Percentiles rank a stretch among this genome's conserved stretches.
These are phyloP conservation scores for Calephelis perditalis DNA, from an alignment of 2,888 invertebrate genomes.

Conservation along the genomic window DNA sequence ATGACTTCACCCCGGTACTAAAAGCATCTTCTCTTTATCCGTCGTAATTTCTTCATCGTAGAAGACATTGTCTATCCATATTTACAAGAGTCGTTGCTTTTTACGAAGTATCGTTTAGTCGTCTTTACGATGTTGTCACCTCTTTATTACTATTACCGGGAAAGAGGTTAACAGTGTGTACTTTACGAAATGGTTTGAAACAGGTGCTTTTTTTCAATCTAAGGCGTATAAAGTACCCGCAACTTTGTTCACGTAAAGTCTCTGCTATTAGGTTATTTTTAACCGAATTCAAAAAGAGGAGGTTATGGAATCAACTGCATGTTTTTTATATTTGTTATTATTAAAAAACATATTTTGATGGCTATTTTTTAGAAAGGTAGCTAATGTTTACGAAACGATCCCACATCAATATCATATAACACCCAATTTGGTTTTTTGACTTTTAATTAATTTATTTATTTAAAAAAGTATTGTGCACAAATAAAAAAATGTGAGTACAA, in stretches of 20 bases:
- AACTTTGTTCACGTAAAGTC: neutral
- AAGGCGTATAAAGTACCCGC: neutral
- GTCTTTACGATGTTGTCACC: slow-evolving; percentile 62
- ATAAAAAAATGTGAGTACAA: too few species aligned
- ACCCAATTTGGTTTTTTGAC: too few species aligned
- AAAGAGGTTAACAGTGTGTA: slow-evolving; percentile 63
- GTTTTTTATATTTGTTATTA: too few species aligned
- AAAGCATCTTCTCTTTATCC: slow-evolving; percentile 46
- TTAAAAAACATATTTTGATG: too few species aligned
- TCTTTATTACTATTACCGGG: slow-evolving; percentile 61
- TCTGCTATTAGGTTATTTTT: too few species aligned
- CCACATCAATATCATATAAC: too few species aligned
- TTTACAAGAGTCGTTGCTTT: slow-evolving; percentile 70
- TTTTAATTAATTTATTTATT: too few species aligned
- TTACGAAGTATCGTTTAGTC: slow-evolving; percentile 56
- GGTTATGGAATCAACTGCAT: too few species aligned
- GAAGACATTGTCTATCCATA: slow-evolving; percentile 65
- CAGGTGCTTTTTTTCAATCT: neutral
- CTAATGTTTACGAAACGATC: too few species aligned
- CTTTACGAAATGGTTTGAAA: slow-evolving; percentile 30
- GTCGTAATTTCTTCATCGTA: slow-evolving; percentile 35
- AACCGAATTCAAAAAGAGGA: too few species aligned
- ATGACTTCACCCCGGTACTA: slow-evolving; percentile 36
- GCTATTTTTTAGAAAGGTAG: too few species aligned
- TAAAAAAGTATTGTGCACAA: too few species aligned